Conservation (phyloP, 2,888 invertebrate genomes). For the Pyrocoelia pectoralis region DNA sequence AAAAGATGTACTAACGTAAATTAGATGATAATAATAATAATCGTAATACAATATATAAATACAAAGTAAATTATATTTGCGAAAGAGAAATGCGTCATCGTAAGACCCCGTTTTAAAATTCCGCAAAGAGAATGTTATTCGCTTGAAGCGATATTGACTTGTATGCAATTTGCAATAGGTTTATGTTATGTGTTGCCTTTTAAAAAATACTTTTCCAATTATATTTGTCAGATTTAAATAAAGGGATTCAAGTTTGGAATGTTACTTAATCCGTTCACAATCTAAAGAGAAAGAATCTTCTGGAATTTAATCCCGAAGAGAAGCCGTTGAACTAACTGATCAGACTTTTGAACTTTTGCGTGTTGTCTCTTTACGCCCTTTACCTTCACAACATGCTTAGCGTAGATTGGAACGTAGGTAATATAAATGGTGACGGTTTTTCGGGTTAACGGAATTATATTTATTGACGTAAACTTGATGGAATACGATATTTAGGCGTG, state of each 20-base stretch:
- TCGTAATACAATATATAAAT: neutral
- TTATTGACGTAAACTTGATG: neutral
- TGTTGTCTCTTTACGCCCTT: neutral
- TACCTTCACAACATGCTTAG: neutral
- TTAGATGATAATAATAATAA: neutral
- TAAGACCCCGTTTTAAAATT: constrained; percentile 26
- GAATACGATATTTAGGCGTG: constrained; percentile 1
- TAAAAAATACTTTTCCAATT: neutral
- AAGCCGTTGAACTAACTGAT: neutral
- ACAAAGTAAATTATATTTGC: constrained; percentile 24
- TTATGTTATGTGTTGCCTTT: neutral
- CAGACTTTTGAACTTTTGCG: neutral
- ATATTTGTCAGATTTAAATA: neutral
- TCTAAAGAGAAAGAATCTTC: neutral
- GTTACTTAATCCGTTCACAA: neutral
- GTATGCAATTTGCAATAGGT: neutral
- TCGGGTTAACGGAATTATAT: neutral
- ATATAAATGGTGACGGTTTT: neutral
- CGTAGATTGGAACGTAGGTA: no score
- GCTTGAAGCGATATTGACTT: neutral
- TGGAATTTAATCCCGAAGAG: neutral
- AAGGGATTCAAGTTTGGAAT: neutral
- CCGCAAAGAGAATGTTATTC: constrained; percentile 29
- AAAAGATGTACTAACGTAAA: no score
- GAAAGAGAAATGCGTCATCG: constrained; percentile 26